Evolutionary conservation across 2,797 vertebrate genomes (phyloP), one percentile per base, ranked within the genome.

Genomic region (Phataginus tricuspis): DNA sequence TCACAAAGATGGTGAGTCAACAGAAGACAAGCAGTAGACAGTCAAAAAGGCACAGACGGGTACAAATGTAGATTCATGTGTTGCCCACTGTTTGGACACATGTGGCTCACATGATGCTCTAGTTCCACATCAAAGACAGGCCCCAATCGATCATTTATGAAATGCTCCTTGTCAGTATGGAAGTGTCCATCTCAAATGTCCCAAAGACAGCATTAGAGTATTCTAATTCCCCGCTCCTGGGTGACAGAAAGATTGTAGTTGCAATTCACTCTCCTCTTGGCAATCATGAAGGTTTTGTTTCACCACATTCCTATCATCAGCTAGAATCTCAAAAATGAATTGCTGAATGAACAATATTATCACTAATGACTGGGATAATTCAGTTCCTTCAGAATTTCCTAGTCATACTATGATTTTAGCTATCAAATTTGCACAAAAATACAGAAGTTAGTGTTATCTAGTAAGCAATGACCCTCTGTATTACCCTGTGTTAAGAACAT

Each of bases 1-100:
- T 96, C 69, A 78, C 74, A 84, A 66, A 85, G 59, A 90, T 13
- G 14, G 34, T 55, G 63, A 87, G 42, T 86, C 63, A 66, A 57
- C 16, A 83, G 27, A 71, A 61, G 53, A 34, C 34, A 13, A 86
- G 80, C 6, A 78, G 63, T 61, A 83, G 25, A 45, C 14, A 42
- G 19, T 75, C 63, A 15, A 51, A 84, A 66, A 63, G 37, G 12
- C 49, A 90, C n/a, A 89, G 21, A 21, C 31, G 34, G 16, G 23
- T 29, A 1, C 18, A 77, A 92, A 4, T 9, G 16, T n/a, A 64
- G n/a, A 57, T 8, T 53, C 0, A 0, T 5, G 29, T 21, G 39
- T 19, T 69, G 21, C n/a, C 34, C 16, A 42, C 6, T 29, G 37
- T 84, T 49, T 59, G 57, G 34, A 61, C 57, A 61, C 12, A 2